Percentiles rank a stretch among this genome's conserved stretches.
Conservation (phyloP, 2,888 invertebrate species). For the Lymantria dispar region DNA sequence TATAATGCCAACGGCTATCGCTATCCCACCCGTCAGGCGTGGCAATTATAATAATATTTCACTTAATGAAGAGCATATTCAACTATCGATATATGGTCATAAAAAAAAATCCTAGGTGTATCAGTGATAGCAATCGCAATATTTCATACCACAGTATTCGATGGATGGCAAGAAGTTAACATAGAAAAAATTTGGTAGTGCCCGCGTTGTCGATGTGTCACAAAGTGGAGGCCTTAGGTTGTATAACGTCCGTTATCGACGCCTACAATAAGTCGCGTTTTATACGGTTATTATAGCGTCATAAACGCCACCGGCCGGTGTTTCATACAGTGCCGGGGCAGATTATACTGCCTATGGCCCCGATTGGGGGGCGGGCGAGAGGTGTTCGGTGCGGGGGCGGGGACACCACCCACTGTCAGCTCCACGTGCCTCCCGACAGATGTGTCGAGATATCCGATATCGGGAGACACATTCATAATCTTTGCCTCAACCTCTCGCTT, state of each 20-base stretch:
- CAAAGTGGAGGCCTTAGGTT: constrained; percentile 64
- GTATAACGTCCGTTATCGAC: constrained; percentile 78
- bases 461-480: constrained; percentile 81
- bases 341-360: constrained; percentile 75
- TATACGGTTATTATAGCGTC: constrained; percentile 82
- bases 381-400: constrained; percentile 20
- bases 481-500: constrained; percentile 69
- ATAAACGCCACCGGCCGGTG: constrained; percentile 81
- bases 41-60: no score
- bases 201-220: constrained; percentile 40
- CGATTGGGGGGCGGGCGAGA: constrained; percentile 45
- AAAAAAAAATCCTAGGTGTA: no score
- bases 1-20: no score
- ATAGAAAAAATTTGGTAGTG: constrained; percentile 48
- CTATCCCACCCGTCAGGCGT: no score
- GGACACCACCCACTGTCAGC: constrained; percentile 66
- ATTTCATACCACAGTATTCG: constrained; percentile 40
- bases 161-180: constrained; percentile 40
- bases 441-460: constrained; percentile 81
- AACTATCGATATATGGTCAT: no score
- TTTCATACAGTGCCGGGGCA: constrained; percentile 79
- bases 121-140: constrained; percentile 40
- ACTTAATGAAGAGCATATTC: no score
- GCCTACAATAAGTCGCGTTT: constrained; percentile 81
- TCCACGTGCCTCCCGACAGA: constrained; percentile 77